These are phyloP conservation scores for Arctocebus calabarensis DNA, from an alignment of 2,797 vertebrate species.

Conservation along the genomic window DNA sequence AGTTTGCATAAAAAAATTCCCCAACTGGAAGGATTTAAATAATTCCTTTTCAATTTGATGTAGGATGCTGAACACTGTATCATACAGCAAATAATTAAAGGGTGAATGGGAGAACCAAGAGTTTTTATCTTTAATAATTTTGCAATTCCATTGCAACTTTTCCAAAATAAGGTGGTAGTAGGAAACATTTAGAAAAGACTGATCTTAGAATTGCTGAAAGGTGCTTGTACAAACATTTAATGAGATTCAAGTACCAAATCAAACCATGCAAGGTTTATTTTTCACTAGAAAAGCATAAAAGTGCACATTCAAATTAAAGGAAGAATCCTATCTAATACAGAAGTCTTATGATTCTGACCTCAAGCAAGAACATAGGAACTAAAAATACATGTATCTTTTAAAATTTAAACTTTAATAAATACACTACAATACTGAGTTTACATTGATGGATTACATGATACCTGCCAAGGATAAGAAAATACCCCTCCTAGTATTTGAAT, in stretches of 20 bases:
- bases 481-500: constrained; percentile 76
- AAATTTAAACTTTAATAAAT: constrained; percentile 79
- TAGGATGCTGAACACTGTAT: not conserved
- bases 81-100: not conserved
- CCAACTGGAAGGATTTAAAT: not conserved
- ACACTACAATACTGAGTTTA: constrained; percentile 46
- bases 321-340: not conserved
- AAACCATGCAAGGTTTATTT: constrained; percentile 32
- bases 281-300: not conserved
- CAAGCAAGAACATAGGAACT: constrained; percentile 54
- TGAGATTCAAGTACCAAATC: constrained; percentile 49
- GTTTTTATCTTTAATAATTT: not conserved
- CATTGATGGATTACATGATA: constrained; percentile 69
- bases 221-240: constrained; percentile 27
- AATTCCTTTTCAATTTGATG: not conserved
- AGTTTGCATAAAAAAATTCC: not conserved
- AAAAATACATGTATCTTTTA: constrained; percentile 50
- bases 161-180: constrained; percentile 69
- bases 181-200: constrained; percentile 67
- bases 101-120: not conserved
- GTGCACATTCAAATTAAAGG: constrained; percentile 21
- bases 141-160: not conserved
- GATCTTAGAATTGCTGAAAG: constrained; percentile 70
- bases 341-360: constrained; percentile 47
- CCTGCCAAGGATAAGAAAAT: constrained; percentile 58